A percentile compares a stretch with the other conserved stretches of the same genome.
Conservation (phyloP, 2,113 vertebrate species). For the Lepus timidus region DNA sequence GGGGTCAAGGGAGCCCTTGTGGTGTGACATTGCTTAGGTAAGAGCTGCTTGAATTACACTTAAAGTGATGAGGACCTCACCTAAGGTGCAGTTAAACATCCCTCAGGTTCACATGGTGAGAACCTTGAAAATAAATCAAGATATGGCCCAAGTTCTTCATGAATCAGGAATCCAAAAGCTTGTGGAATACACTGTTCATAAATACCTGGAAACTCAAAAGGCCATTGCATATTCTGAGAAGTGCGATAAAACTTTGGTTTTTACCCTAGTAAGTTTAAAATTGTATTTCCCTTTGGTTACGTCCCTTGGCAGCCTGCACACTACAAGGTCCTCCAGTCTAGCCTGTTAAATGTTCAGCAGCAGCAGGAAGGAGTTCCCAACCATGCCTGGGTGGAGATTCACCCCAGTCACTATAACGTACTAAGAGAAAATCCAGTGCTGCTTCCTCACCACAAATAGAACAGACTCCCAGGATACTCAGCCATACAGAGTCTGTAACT, state of each 20-base stretch:
- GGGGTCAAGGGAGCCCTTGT: background rate
- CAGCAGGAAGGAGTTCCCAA: background rate
- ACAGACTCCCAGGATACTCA: background rate
- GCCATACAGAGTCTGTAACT: background rate
- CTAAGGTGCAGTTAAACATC: background rate
- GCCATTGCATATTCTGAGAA: constrained; percentile 11
- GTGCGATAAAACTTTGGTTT: background rate
- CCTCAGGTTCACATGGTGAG: background rate
- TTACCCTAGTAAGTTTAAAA: constrained; percentile 36
- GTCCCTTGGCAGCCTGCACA: background rate
- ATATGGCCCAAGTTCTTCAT: background rate
- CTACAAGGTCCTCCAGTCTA: background rate
- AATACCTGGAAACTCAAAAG: background rate
- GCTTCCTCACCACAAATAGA: constrained; percentile 4
- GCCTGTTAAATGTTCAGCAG: background rate
- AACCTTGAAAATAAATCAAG: constrained; percentile 47
- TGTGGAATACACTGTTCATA: background rate
- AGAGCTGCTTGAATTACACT: background rate
- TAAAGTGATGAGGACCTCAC: background rate
- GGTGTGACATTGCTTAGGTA: background rate
- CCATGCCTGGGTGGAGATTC: background rate
- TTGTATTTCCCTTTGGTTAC: background rate
- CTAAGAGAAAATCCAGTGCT: background rate
- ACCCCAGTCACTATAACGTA: background rate
- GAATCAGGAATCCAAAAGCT: constrained; percentile 28